Conservation (phyloP, 1,140 invertebrate genomes). For the Drosophila repletoides region DNA sequence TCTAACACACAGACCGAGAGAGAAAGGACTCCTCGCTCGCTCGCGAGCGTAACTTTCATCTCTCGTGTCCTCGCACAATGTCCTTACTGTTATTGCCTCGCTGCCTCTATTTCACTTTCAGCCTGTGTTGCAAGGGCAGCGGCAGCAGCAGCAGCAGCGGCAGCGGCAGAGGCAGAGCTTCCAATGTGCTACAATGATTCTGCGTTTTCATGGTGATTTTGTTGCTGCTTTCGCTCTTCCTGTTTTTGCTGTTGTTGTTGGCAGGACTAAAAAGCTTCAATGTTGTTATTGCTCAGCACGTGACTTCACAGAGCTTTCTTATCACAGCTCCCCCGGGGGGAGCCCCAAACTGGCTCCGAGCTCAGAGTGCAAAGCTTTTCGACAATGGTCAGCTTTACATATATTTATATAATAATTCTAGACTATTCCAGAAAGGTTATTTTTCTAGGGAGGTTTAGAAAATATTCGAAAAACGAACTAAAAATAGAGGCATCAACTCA, state of each 20-base stretch:
- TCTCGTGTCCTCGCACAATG: slow-evolving; percentile 65
- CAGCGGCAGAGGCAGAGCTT: slow-evolving; percentile 5
- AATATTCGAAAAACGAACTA: too few species aligned
- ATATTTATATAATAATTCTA: too few species aligned
- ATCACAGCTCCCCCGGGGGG: slow-evolving; percentile 14
- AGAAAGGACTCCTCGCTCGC: too few species aligned
- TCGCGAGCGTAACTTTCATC: slow-evolving; percentile 60
- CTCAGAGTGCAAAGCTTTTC: slow-evolving; percentile 33
- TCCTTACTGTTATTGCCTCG: slow-evolving; percentile 40
- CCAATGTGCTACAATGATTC: slow-evolving; percentile 67
- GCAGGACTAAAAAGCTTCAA: slow-evolving; percentile 37
- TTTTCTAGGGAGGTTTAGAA: too few species aligned
- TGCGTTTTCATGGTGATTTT: slow-evolving; percentile 73
- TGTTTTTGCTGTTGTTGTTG: slow-evolving; percentile 8
- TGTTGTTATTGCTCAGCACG: slow-evolving; percentile 38
- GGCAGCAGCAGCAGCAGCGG: slow-evolving; percentile 13
- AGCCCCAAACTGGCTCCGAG: slow-evolving; percentile 59
- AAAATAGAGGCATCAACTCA: too few species aligned
- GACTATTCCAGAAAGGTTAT: too few species aligned
- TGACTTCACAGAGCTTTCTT: slow-evolving; percentile 23
- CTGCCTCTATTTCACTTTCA: slow-evolving; percentile 69
- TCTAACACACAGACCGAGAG: neutral
- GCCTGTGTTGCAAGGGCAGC: neutral
- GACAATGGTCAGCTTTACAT: neutral
- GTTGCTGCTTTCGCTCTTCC: too few species aligned